phyloP scores from a whole-genome alignment of 2,797 vertebrate genomes.

The Petrocephalus schoutedeni region DNA sequence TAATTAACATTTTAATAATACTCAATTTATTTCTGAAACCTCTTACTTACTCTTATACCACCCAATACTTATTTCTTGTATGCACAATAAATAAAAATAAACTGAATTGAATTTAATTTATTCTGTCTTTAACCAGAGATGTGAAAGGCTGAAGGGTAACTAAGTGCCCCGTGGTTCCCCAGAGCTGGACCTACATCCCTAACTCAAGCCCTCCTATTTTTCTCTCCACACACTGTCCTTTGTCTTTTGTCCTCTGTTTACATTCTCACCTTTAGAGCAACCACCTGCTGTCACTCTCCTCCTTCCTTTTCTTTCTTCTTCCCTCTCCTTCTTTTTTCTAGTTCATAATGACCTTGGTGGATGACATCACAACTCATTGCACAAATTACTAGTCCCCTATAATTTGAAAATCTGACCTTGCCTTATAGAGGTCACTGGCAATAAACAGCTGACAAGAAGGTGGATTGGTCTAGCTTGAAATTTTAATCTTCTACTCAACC shows the following conservation, averaged over 20 bases:
- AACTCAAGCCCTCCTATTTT: slow-evolving; percentile 47
- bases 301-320: not conserved
- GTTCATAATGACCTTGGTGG: slow-evolving; percentile 64
- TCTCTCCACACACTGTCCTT: slow-evolving; percentile 49
- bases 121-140: not conserved
- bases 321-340: slow-evolving; percentile 35
- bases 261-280: slow-evolving; percentile 39
- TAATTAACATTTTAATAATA: too few species aligned
- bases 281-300: slow-evolving; percentile 26
- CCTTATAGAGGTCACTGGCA: slow-evolving; percentile 59
- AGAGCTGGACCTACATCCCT: slow-evolving; percentile 24
- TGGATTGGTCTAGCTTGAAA: slow-evolving; percentile 53
- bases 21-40: too few species aligned
- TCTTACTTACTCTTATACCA: too few species aligned
- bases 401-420: slow-evolving; percentile 74
- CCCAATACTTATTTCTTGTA: too few species aligned
- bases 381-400: slow-evolving; percentile 62
- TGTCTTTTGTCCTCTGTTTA: slow-evolving; percentile 45
- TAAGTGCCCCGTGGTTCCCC: not conserved
- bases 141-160: not conserved
- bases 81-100: too few species aligned
- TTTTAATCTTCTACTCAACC: slow-evolving; percentile 64
- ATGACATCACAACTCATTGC: slow-evolving; percentile 58
- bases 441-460: slow-evolving; percentile 69
- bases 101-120: not conserved